phyloP scores from a whole-genome alignment of 2,113 vertebrate species.

The Xiphias gladius region DNA sequence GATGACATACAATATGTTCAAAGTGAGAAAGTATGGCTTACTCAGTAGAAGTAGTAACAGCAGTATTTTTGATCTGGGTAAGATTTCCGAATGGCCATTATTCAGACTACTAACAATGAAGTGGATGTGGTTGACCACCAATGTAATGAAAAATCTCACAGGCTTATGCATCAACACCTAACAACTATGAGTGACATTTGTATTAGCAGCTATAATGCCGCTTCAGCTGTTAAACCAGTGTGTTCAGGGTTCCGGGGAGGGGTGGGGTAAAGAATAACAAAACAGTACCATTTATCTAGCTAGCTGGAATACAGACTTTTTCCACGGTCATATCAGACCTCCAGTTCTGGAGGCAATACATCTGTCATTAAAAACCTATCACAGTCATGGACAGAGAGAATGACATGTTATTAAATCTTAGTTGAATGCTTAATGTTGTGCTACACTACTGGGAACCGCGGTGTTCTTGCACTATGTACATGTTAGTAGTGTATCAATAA shows the following conservation, averaged over 20 bases:
- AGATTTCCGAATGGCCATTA: neutral
- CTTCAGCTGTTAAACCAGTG: neutral
- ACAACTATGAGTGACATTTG: conserved; percentile 1
- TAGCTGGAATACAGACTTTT: neutral
- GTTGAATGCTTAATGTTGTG: neutral
- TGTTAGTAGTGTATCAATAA: neutral
- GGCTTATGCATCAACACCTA: neutral
- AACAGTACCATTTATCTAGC: too few species aligned
- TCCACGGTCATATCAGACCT: too few species aligned
- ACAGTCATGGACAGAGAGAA: neutral
- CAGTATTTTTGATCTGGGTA: neutral
- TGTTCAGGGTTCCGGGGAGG: neutral
- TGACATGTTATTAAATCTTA: neutral
- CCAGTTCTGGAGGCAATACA: neutral
- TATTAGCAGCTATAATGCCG: neutral
- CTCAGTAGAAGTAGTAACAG: neutral
- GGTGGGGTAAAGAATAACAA: neutral
- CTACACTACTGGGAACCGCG: too few species aligned
- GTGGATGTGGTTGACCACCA: neutral
- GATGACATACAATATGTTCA: neutral
- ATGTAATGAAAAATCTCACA: neutral
- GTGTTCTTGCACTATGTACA: neutral
- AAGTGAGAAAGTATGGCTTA: neutral
- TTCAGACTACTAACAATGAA: neutral
- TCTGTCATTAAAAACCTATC: neutral